These are phyloP conservation scores for Alviniconcha strummeri DNA, from an alignment of 2,888 invertebrate species.

Conservation along the genomic window DNA sequence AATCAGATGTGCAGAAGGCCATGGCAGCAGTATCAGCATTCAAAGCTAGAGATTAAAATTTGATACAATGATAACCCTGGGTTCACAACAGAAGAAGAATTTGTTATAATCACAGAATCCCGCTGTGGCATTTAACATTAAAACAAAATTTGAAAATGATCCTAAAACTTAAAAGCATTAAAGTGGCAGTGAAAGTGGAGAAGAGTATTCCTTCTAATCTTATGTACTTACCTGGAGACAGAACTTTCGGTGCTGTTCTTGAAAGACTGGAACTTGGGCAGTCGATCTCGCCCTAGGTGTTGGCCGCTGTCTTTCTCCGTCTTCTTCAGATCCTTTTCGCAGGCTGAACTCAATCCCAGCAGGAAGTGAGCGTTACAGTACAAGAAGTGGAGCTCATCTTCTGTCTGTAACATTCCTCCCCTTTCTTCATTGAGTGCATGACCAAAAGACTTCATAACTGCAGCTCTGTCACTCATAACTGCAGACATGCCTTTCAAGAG, in stretches of 20 bases:
- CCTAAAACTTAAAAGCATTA: too few relatives aligned
- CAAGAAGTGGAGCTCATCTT: too few relatives aligned
- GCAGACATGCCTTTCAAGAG: background rate
- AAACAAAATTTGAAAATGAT: too few relatives aligned
- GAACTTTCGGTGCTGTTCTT: too few relatives aligned
- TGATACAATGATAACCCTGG: too few relatives aligned
- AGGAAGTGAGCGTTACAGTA: constrained; percentile 8
- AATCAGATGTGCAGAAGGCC: too few relatives aligned
- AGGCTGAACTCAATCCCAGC: background rate
- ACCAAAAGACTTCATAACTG: constrained; percentile 18
- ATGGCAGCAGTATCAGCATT: too few relatives aligned
- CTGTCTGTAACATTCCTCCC: background rate
- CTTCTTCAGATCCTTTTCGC: background rate
- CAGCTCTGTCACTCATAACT: constrained; percentile 1
- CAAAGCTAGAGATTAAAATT: too few relatives aligned
- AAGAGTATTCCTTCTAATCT: too few relatives aligned
- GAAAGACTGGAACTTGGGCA: background rate
- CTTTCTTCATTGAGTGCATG: constrained; percentile 3
- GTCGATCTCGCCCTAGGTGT: background rate
- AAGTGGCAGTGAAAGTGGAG: too few relatives aligned
- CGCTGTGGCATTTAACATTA: too few relatives aligned
- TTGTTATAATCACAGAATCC: background rate
- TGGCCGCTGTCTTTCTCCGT: constrained; percentile 3
- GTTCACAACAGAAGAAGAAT: background rate
- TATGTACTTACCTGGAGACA: too few relatives aligned